Conservation (phyloP, 1,140 invertebrate genomes). For the Hydropsyche tenuis region DNA sequence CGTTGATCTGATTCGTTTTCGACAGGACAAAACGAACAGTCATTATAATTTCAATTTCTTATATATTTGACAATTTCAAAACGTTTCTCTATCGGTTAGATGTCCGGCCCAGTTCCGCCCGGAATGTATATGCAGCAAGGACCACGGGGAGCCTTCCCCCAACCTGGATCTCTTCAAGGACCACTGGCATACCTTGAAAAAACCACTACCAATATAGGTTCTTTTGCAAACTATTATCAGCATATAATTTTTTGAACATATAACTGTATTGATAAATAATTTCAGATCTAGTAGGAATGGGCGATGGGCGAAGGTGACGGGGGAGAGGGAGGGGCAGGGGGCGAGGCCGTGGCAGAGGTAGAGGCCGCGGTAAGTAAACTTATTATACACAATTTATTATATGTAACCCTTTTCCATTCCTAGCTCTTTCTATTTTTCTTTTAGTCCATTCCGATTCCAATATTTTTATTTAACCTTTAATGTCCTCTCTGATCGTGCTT, state of each 20-base stretch:
- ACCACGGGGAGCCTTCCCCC: slow-evolving; percentile 58
- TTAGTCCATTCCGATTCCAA: background rate
- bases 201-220: slow-evolving; percentile 82
- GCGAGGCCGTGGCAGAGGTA: slow-evolving; percentile 69
- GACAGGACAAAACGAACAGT: no score
- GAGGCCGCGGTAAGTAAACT: slow-evolving; percentile 57
- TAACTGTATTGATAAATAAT: slow-evolving; percentile 36
- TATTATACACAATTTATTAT: no score
- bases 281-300: slow-evolving; percentile 67
- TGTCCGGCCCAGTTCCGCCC: slow-evolving; percentile 60
- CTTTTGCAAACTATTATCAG: no score
- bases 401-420: no score
- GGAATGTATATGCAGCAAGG: slow-evolving; percentile 67
- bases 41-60: no score
- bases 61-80: background rate
- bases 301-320: slow-evolving; percentile 74
- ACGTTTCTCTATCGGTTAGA: slow-evolving; percentile 50
- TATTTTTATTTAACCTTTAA: no score
- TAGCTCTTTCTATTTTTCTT: background rate
- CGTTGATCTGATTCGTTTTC: no score
- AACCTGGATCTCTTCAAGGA: slow-evolving; percentile 67
- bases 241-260: background rate
- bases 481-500: no score
- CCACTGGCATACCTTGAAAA: slow-evolving; percentile 81
- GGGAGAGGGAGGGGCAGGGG: slow-evolving; percentile 74